A percentile compares a stretch with the other conserved stretches of the same genome.
Conservation (phyloP, 1,140 invertebrate genomes). For the Dendroctonus ponderosae region DNA sequence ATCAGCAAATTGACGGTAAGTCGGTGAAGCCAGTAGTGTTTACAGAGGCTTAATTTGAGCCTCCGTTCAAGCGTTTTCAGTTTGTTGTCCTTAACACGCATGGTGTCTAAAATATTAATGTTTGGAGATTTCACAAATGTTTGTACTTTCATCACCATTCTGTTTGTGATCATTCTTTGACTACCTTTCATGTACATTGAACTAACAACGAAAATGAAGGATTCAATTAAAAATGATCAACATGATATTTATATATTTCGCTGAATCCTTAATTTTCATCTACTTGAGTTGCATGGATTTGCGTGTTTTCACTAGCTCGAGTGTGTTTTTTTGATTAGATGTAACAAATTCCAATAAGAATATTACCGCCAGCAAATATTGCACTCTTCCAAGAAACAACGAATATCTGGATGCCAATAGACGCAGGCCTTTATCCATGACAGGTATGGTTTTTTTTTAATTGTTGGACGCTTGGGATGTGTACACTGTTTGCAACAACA, state of each 20-base stretch:
- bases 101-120: neutral
- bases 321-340: slow-evolving; percentile 44
- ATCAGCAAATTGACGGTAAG: slow-evolving; percentile 49
- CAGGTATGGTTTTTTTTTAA: slow-evolving; percentile 42
- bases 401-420: slow-evolving; percentile 40
- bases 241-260: neutral
- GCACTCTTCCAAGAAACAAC: slow-evolving; percentile 55
- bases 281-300: slow-evolving; percentile 9
- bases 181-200: neutral
- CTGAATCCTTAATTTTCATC: neutral
- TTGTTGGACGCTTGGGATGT: no score
- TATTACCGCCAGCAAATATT: slow-evolving; percentile 56
- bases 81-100: slow-evolving; percentile 39
- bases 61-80: slow-evolving; percentile 4
- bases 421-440: slow-evolving; percentile 49
- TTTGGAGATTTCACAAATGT: neutral
- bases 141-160: neutral
- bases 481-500: no score
- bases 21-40: neutral
- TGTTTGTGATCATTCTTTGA: neutral
- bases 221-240: neutral
- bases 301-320: slow-evolving; percentile 40
- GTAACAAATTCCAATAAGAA: slow-evolving; percentile 35
- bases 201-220: no score
- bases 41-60: neutral